Conservation (phyloP, 2,113 vertebrate species). For the Orycteropus afer region DNA sequence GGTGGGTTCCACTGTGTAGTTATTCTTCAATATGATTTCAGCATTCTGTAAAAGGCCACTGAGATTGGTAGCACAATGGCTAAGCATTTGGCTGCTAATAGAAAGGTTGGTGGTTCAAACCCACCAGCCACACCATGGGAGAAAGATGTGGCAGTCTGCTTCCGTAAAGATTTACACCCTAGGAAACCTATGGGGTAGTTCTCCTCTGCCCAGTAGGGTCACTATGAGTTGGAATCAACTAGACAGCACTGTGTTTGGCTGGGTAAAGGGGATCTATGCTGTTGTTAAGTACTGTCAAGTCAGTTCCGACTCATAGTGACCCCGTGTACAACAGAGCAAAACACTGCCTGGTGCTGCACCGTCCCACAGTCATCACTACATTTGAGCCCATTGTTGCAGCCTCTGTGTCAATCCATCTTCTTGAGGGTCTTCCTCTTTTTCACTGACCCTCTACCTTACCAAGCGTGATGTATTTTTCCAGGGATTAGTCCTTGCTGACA, state of each 20-base stretch:
- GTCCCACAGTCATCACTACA: not conserved
- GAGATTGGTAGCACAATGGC: no score
- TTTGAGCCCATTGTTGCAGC: not conserved
- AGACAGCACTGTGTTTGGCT: no score
- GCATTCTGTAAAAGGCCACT: not conserved
- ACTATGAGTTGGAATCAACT: not conserved
- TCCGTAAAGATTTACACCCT: no score
- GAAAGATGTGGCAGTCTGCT: no score
- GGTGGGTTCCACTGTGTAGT: not conserved
- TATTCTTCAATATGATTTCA: not conserved
- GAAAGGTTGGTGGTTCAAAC: no score
- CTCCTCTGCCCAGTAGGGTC: not conserved
- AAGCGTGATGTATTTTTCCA: not conserved
- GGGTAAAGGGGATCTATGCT: no score
- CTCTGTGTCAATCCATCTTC: not conserved
- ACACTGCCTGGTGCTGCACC: not conserved
- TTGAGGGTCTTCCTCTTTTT: not conserved
- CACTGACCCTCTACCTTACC: not conserved
- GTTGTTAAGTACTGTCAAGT: not conserved
- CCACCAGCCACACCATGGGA: no score
- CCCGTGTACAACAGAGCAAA: not conserved
- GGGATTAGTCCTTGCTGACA: not conserved
- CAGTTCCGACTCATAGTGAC: not conserved
- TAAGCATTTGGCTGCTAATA: no score
- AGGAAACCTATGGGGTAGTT: not conserved